Base-by-base conservation (phyloP, 2,888 invertebrate genomes). In the Gisinianus flammeolus region DNA sequence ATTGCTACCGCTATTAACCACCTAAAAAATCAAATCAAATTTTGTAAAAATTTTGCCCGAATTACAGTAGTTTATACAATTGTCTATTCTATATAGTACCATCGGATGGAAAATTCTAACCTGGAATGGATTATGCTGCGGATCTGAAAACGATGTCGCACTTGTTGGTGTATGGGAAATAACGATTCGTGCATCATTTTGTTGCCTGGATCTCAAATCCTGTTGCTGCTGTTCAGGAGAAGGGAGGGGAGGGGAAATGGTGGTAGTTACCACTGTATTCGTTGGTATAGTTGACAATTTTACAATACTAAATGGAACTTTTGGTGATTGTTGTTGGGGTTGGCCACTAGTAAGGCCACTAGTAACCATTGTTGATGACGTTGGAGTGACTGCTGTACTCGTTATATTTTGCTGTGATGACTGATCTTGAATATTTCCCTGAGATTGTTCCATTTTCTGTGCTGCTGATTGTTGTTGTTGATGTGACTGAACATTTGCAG, bases 201-300 rank as follows among this genome's bases (percentile, higher is more conserved):
- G 81, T 79, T 85, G 26, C n/a, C n/a, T n/a, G n/a, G n/a, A n/a
- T n/a, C n/a, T n/a, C 26, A 26, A 26, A 10, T 62, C 26, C 24
- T 62, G 84, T 76, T 82, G 81, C 68, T 85, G 84, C 24, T 85
- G 84, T 67, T 82, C 35, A 19, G 44, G 19, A 16, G 12, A 19
- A 16, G 12, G 44, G 24, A 28, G 26, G 8, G 72, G 19, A 33
- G 72, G 31, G 1, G 72, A 24, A 58, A 72, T 72, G 22, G 58
- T 70, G 91, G 87, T 85, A 92, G 91, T 83, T 88, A 90, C 85
- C 87, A 90, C 85, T 89, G 90, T 52, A 89, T 86, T 70, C 68
- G 79, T 62, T 76, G 80, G 35, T 79, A 70, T 62, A 75, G 79
- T 30, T 77, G 69, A 52, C 35, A 76, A 68, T 70, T 76, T 76